phyloP scores from a whole-genome alignment of 2,888 invertebrate genomes.

The Galerucella pusilla region DNA sequence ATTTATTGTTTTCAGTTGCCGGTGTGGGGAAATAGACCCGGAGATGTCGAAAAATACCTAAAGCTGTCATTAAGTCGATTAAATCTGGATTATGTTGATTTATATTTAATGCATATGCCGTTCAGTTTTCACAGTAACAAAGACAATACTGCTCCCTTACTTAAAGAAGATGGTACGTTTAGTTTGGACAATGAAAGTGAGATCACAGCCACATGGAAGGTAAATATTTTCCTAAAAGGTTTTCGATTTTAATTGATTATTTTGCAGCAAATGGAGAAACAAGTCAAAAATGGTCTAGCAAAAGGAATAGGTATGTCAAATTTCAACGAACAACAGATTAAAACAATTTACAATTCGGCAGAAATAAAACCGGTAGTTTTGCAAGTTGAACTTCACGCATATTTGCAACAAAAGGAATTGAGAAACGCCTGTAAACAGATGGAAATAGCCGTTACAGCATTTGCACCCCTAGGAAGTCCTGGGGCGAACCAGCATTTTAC shows the following conservation, averaged over 20 bases:
- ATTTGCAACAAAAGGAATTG: constrained; percentile 77
- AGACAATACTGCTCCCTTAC: constrained; percentile 68
- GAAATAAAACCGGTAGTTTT: constrained; percentile 77
- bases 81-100: constrained; percentile 77
- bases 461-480: constrained; percentile 79
- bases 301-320: constrained; percentile 85
- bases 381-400: constrained; percentile 81
- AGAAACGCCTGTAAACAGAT: constrained; percentile 72
- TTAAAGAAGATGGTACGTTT: constrained; percentile 71
- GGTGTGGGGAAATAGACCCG: constrained; percentile 74
- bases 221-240: constrained; percentile 24
- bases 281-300: constrained; percentile 71
- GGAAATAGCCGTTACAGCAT: constrained; percentile 76
- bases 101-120: constrained; percentile 83
- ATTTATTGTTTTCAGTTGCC: constrained; percentile 69
- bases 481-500: constrained; percentile 74
- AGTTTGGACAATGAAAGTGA: constrained; percentile 72
- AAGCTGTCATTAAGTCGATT: constrained; percentile 73
- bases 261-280: constrained; percentile 75
- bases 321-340: constrained; percentile 78
- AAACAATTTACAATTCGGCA: constrained; percentile 70
- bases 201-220: constrained; percentile 79
- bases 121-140: constrained; percentile 73
- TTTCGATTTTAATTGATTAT: constrained; percentile 2
- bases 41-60: constrained; percentile 75